These are phyloP conservation scores for Laupala kohalensis DNA, from an alignment of 1,140 invertebrate genomes.

Conservation along the genomic window DNA sequence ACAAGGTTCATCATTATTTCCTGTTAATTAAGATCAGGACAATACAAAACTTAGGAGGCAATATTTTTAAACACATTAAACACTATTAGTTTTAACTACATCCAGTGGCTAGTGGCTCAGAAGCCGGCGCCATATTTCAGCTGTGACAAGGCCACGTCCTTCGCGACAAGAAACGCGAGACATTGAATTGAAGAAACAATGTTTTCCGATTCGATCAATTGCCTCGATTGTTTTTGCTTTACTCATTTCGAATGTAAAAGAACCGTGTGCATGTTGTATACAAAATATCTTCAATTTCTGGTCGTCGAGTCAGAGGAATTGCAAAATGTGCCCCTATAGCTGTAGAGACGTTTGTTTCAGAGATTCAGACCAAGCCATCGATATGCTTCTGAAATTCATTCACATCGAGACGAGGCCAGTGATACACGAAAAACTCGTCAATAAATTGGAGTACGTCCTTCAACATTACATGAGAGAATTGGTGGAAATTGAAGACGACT, in stretches of 20 bases:
- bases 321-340: background rate
- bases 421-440: constrained; percentile 55
- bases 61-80: too few species aligned
- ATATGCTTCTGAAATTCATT: constrained; percentile 66
- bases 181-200: background rate
- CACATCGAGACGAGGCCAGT: constrained; percentile 57
- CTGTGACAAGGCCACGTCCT: too few species aligned
- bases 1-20: too few species aligned
- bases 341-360: constrained; percentile 28
- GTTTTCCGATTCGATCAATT: background rate
- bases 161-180: too few species aligned
- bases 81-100: too few species aligned
- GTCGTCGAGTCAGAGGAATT: background rate
- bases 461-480: constrained; percentile 73
- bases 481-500: constrained; percentile 46
- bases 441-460: constrained; percentile 75
- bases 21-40: too few species aligned
- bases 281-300: too few species aligned
- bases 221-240: background rate
- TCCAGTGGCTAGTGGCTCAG: too few species aligned
- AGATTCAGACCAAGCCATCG: constrained; percentile 63
- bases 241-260: background rate
- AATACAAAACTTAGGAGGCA: too few species aligned
- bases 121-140: too few species aligned
- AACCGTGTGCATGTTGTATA: background rate